Evolutionary conservation across 2,797 vertebrate species (phyloP).

Genomic region (Semotilus atromaculatus): DNA sequence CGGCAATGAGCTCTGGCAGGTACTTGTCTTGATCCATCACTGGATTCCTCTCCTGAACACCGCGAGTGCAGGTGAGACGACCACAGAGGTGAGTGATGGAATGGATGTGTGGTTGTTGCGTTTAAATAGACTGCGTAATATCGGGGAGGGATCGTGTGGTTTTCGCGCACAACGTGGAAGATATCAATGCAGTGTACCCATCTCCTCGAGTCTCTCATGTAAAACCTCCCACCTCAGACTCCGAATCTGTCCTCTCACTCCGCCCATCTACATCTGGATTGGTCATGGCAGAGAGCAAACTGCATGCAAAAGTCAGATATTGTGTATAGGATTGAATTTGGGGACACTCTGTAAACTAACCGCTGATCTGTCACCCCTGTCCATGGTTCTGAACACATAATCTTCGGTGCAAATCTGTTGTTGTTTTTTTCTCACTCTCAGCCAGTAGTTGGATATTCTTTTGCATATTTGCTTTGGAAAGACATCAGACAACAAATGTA

Average conservation of each 20-base stretch:
- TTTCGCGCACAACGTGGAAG: conserved; percentile 51
- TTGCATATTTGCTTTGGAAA: neutral
- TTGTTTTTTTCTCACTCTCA: neutral
- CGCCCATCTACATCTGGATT: conserved; percentile 74
- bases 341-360: neutral
- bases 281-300: conserved; percentile 68
- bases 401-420: neutral
- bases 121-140: conserved; percentile 55
- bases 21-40: conserved; percentile 93
- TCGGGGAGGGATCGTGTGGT: conserved; percentile 50
- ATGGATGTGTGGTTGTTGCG: conserved; percentile 61
- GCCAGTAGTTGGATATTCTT: neutral
- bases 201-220: conserved; percentile 73
- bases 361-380: conserved; percentile 18
- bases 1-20: conserved; percentile 93
- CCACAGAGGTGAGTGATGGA: conserved; percentile 66
- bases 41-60: conserved; percentile 69
- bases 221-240: conserved; percentile 69
- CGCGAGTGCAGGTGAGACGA: conserved; percentile 73
- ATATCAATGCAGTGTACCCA: conserved; percentile 74
- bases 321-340: conserved; percentile 23
- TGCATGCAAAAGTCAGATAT: conserved; percentile 59
- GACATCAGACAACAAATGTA: neutral
- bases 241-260: conserved; percentile 68
- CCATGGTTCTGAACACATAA: conserved; percentile 34